Conservation (phyloP, 2,797 vertebrate species). For the Ceryle rudis region DNA sequence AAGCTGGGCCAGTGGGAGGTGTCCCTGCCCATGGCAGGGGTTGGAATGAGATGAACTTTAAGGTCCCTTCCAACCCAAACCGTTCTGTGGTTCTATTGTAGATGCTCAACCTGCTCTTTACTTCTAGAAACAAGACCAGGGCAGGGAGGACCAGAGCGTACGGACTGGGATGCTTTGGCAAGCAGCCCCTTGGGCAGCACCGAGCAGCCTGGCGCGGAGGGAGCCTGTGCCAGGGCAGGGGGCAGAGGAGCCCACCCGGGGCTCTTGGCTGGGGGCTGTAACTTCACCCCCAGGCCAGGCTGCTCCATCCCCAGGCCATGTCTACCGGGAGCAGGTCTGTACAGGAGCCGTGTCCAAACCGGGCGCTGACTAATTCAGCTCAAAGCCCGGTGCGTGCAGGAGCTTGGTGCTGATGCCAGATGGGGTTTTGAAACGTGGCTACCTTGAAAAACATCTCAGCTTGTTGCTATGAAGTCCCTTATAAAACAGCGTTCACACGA, state of each 20-base stretch:
- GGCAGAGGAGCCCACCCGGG: fast-evolving
- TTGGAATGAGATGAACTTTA: too few relatives aligned
- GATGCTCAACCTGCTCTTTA: neutral
- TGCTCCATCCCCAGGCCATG: neutral
- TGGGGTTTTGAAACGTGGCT: neutral
- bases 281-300: neutral
- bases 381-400: fast-evolving
- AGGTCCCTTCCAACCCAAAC: too few relatives aligned
- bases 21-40: too few relatives aligned
- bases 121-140: neutral
- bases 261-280: neutral
- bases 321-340: neutral
- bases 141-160: fast-evolving
- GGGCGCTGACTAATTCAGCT: neutral
- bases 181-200: neutral
- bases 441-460: neutral
- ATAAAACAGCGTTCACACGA: neutral
- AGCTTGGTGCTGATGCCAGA: neutral
- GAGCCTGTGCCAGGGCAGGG: fast-evolving
- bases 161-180: fast-evolving
- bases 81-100: neutral
- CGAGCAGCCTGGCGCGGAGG: neutral
- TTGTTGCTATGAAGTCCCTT: neutral
- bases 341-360: neutral
- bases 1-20: too few relatives aligned